Evolutionary conservation across 2,113 vertebrate genomes (phyloP), one percentile per base, ranked within the genome.

Genomic region (Trogon melanurus): DNA sequence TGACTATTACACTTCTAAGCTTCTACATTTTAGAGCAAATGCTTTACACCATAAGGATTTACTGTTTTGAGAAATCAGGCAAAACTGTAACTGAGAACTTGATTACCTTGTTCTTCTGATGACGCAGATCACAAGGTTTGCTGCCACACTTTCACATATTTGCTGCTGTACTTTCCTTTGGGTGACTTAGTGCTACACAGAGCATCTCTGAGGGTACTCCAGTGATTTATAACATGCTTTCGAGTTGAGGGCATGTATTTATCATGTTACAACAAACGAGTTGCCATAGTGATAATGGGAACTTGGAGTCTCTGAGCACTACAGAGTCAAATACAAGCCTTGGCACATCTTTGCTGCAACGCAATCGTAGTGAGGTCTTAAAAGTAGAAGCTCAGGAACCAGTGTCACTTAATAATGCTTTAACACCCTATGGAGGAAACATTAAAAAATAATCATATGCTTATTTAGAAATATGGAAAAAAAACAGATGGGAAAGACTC

Each of bases 271-370:
- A 89, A 88, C 76, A 96, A 97, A 95, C 8, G 71, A 85, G 95
- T 97, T 97, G 92, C 95, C 95, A 96, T 96, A 96, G 95, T 62
- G 94, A 97, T 93, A 96, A 93, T 56, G 88, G 95, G 86, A 89
- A 71, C 81, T 83, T 89, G 54, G 89, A 85, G 79, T 78, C 90
- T 95, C 94, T 75, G 64, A 91, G 82, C 82, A 36, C 71, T 72
- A 48, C 13, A 15, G 79, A 96, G 84, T 95, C 69, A 88, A 83
- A 94, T 51, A 57, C 75, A 92, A 85, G 62, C 85, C 78, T 87
- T 95, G 87, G 92, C 67, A 81, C 85, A 82, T 93, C 73, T 93
- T 89, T 81, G 48, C 88, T 93, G 64, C 45, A 54, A 85, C 86
- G 38, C 56, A 60, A 4, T 84, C 11, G 2, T 73, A 53, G 61